phyloP scores from a whole-genome alignment of 1,140 invertebrate species.

The Proales similis region DNA sequence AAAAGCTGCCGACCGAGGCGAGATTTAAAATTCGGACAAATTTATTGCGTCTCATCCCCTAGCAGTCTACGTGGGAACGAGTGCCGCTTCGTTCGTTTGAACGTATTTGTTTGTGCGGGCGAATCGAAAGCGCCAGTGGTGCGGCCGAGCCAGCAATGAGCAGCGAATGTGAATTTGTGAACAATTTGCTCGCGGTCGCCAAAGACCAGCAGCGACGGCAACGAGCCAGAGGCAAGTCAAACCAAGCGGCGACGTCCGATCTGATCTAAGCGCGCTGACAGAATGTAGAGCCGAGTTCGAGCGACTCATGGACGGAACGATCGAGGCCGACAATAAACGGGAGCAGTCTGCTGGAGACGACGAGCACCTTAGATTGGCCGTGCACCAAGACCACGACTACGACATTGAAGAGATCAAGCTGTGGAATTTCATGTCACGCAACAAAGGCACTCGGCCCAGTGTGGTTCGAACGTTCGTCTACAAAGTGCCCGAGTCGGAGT shows the following conservation, averaged over 20 bases:
- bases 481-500: slow-evolving; percentile 18
- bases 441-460: slow-evolving; percentile 28
- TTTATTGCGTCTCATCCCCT: too few species aligned
- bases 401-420: slow-evolving; percentile 36
- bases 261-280: not conserved
- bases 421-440: slow-evolving; percentile 35
- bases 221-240: slow-evolving; percentile 15
- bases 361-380: slow-evolving; percentile 23
- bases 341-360: too few species aligned
- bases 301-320: not conserved
- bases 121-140: too few species aligned
- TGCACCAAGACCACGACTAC: slow-evolving; percentile 29
- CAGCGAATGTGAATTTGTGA: slow-evolving; percentile 19
- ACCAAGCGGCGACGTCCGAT: slow-evolving; percentile 10
- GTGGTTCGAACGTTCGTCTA: slow-evolving; percentile 29
- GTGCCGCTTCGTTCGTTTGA: too few species aligned
- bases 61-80: too few species aligned
- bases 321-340: not conserved
- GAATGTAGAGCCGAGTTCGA: too few species aligned
- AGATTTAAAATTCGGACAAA: too few species aligned
- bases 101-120: too few species aligned
- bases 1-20: too few species aligned
- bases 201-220: slow-evolving; percentile 1
- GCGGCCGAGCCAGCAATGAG: too few species aligned
- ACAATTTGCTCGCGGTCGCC: slow-evolving; percentile 13